These are phyloP conservation scores for Propsilocerus akamusi DNA, from an alignment of 1,140 invertebrate species.

Conservation along the genomic window DNA sequence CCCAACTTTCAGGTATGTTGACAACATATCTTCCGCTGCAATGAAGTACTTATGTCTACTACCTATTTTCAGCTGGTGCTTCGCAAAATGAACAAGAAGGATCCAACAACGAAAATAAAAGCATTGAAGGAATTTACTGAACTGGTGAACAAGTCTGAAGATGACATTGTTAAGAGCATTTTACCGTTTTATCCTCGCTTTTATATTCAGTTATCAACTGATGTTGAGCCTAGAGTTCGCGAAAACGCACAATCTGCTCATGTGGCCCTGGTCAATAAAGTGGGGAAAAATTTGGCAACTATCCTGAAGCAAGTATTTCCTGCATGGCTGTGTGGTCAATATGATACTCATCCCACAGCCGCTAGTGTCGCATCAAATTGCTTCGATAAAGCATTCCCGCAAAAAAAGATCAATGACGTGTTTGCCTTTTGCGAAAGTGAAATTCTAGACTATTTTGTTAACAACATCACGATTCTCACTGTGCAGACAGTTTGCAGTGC, in stretches of 20 bases:
- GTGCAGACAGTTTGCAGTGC: conserved; percentile 26
- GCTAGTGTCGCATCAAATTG: conserved; percentile 47
- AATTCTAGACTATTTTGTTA: conserved; percentile 47
- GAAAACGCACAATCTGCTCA: conserved; percentile 55
- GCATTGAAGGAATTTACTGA: conserved; percentile 60
- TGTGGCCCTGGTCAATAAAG: conserved; percentile 39
- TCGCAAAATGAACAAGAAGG: conserved; percentile 69
- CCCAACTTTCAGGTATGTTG: conserved; percentile 25
- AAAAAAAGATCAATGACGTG: conserved; percentile 46
- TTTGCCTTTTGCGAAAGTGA: conserved; percentile 57
- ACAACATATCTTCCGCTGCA: conserved; percentile 24
- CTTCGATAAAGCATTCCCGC: conserved; percentile 54
- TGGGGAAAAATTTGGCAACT: conserved; percentile 53
- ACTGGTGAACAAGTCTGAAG: conserved; percentile 38
- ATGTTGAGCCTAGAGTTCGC: conserved; percentile 59
- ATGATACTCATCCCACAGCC: conserved; percentile 63
- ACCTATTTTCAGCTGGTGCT: conserved; percentile 41
- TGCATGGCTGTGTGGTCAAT: conserved; percentile 57
- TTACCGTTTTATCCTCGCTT: conserved; percentile 61
- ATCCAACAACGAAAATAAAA: conserved; percentile 71
- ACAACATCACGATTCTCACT: conserved; percentile 50
- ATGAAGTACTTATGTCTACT: conserved; percentile 35
- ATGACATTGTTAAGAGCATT: conserved; percentile 38
- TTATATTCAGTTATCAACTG: conserved; percentile 50
- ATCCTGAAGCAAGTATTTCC: conserved; percentile 57